Conservation (phyloP, 2,113 vertebrate genomes). For the Phylloscopus whistleri region DNA sequence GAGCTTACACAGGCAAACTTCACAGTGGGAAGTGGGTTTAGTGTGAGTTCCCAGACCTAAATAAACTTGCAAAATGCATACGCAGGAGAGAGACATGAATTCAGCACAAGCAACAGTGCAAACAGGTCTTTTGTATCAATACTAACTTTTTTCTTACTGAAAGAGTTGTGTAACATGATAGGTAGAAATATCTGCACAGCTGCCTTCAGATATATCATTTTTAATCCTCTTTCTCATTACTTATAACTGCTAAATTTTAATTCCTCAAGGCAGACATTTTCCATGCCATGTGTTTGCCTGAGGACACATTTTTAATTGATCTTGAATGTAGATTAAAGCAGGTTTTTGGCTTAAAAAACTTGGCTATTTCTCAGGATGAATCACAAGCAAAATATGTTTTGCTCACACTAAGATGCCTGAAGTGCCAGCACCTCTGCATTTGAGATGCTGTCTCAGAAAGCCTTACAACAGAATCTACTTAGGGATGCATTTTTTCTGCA, state of each 20-base stretch:
- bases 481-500: not conserved
- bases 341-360: conserved; percentile 20
- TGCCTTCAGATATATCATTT: not conserved
- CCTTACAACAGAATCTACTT: not conserved
- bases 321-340: conserved; percentile 24
- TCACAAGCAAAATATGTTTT: conserved; percentile 49
- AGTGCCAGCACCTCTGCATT: not conserved
- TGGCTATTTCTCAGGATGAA: conserved; percentile 21
- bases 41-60: not conserved
- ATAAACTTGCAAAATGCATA: not conserved
- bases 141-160: not conserved
- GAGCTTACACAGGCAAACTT: not conserved
- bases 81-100: not conserved
- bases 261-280: not conserved
- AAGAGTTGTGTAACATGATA: not conserved
- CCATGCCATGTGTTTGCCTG: not conserved
- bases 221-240: not conserved
- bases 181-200: not conserved
- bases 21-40: not conserved
- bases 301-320: conserved; percentile 51
- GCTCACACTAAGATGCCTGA: not conserved
- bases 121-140: not conserved
- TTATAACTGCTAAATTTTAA: not conserved
- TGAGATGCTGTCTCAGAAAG: not conserved
- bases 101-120: not conserved